These are phyloP conservation scores for Anguilla obscura DNA, from an alignment of 2,797 vertebrate genomes.

Conservation along the genomic window DNA sequence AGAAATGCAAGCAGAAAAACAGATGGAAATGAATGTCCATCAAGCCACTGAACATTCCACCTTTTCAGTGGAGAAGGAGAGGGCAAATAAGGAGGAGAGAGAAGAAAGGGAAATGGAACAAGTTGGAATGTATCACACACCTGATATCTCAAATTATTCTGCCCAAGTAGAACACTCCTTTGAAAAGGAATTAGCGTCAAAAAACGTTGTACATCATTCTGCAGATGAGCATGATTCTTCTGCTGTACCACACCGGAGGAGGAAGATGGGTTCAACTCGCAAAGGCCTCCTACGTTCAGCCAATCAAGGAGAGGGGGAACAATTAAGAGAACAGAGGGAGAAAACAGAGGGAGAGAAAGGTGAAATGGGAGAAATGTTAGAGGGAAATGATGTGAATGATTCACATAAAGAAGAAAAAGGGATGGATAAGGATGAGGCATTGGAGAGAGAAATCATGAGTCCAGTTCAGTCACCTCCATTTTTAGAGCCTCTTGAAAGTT, in stretches of 20 bases:
- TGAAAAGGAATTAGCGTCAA: neutral
- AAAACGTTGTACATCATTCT: slow-evolving; percentile 24
- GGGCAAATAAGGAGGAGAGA: slow-evolving; percentile 20
- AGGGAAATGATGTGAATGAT: neutral
- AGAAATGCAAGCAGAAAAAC: neutral
- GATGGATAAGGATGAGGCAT: neutral
- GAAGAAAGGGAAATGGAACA: slow-evolving; percentile 22
- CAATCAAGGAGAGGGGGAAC: neutral
- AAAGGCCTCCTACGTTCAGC: slow-evolving; percentile 6
- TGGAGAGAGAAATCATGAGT: neutral
- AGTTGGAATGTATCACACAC: slow-evolving; percentile 31
- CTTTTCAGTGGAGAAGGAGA: slow-evolving; percentile 22
- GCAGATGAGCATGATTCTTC: slow-evolving; percentile 1
- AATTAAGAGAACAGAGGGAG: neutral
- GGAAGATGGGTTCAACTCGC: slow-evolving; percentile 49
- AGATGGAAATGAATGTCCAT: neutral
- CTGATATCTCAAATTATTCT: too few relatives aligned
- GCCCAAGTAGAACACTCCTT: too few relatives aligned
- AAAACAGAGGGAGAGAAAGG: neutral
- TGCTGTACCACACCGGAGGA: slow-evolving; percentile 25
- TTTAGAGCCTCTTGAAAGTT: neutral
- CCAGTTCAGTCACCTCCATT: too few relatives aligned
- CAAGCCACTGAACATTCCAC: neutral
- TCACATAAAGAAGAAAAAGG: neutral
- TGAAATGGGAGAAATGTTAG: neutral